Evolutionary conservation across 1,140 invertebrate species (phyloP).

Genomic region (Drosophila rhopaloa): DNA sequence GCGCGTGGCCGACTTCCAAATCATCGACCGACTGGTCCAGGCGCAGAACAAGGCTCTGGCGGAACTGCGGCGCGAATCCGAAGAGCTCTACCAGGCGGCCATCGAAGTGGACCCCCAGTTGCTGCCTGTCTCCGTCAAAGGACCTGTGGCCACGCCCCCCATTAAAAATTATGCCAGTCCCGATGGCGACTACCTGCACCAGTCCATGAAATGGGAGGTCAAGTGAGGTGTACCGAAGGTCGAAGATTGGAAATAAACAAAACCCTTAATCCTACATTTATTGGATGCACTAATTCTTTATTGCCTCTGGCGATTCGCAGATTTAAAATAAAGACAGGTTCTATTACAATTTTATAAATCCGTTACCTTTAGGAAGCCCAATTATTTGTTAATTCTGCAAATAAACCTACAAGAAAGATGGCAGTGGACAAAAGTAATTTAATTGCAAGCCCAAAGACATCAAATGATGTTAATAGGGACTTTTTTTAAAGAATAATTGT

Average conservation of each 20-base stretch:
- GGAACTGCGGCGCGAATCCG: constrained; percentile 90
- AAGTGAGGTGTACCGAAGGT: constrained; percentile 3
- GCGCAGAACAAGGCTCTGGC: constrained; percentile 92
- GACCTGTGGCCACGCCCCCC: constrained; percentile 91
- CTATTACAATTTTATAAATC: no score
- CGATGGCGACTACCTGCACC: constrained; percentile 94
- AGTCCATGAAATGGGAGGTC: constrained; percentile 91
- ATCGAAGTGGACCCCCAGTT: constrained; percentile 90
- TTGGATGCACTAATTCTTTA: not conserved
- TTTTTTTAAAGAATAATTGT: no score
- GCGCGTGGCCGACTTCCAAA: constrained; percentile 87
- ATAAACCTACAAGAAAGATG: no score
- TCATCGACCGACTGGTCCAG: constrained; percentile 88
- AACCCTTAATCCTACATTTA: constrained; percentile 4
- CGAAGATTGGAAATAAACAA: constrained; percentile 47
- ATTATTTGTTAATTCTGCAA: no score
- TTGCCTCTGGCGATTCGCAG: no score
- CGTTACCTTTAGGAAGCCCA: no score
- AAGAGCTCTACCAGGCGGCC: constrained; percentile 93
- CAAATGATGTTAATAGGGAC: no score
- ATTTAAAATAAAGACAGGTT: no score
- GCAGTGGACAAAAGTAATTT: no score
- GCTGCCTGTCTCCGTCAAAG: constrained; percentile 88
- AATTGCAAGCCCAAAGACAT: no score
- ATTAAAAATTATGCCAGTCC: constrained; percentile 91